Evolutionary conservation across 2,888 invertebrate species (phyloP).

Genomic region (Xanthia icteritia): DNA sequence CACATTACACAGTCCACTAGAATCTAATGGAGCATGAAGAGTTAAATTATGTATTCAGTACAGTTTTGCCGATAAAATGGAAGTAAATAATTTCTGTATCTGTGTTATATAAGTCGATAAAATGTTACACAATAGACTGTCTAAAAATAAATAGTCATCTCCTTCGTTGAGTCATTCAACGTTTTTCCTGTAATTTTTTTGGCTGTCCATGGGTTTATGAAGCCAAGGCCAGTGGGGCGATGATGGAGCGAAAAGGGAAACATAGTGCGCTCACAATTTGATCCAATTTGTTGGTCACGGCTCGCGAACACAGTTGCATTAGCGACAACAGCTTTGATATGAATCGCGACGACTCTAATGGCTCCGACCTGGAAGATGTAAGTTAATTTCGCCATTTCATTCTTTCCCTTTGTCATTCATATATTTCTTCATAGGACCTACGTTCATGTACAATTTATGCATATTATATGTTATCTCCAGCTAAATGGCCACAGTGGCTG

Average conservation of each 20-base stretch:
- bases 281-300: slow-evolving; percentile 43
- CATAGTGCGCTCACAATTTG: slow-evolving; percentile 45
- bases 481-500: slow-evolving; percentile 27
- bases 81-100: slow-evolving; percentile 30
- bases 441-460: not conserved
- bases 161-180: slow-evolving; percentile 66
- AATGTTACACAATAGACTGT: slow-evolving; percentile 52
- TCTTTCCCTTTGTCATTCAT: slow-evolving; percentile 33
- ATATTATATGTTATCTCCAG: slow-evolving; percentile 26
- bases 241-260: slow-evolving; percentile 65
- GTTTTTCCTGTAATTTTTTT: slow-evolving; percentile 66
- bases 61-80: slow-evolving; percentile 16
- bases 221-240: slow-evolving; percentile 70
- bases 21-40: slow-evolving; percentile 30
- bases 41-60: slow-evolving; percentile 35
- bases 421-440: slow-evolving; percentile 10
- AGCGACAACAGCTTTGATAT: slow-evolving; percentile 39
- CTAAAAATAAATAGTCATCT: slow-evolving; percentile 57
- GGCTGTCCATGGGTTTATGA: slow-evolving; percentile 55
- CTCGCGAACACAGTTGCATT: slow-evolving; percentile 47
- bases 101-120: slow-evolving; percentile 1
- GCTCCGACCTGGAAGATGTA: slow-evolving; percentile 17
- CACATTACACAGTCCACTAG: slow-evolving; percentile 31
- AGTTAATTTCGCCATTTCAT: slow-evolving; percentile 51
- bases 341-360: slow-evolving; percentile 45